Evolutionary conservation across 2,888 invertebrate species (phyloP), one percentile per base, ranked within the genome.

Genomic region (Osmoderma eremita): DNA sequence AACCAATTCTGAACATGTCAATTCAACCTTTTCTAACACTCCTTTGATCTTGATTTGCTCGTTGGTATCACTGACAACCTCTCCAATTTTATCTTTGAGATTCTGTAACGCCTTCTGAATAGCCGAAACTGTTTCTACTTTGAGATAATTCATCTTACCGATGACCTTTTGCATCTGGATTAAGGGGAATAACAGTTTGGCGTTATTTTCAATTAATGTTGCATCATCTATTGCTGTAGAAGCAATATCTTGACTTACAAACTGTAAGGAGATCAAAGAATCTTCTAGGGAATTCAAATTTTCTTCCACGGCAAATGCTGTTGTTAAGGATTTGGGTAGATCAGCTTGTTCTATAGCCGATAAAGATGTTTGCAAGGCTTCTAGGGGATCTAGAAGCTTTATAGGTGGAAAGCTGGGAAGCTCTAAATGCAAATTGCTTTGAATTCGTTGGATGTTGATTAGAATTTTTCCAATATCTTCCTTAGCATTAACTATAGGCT

Each of bases 301-400:
- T 12, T 61, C 45, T 30, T 24, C 15, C 2, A 61, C 17, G 3
- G 24, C n/a, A 5, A 30, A 45, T 18, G 45, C 17, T 24, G 45
- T 45, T 17, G 15, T 10, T 30, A 45, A 61, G 4, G 41, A 45
- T 12, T 22, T 12, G 4, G 12, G n/a, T 1, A 41, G 5, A 56
- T 56, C 39, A n/a, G n/a, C 45, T 5, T 13, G 5, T 3, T 61
- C 45, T 45, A 61, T 45, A 3, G 45, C 15, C 5, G 45, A 24
- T 13, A 64, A 24, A 42, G 17, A 42, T 20, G 17, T 42, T 2
- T 41, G 51, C 15, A 64, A 42, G n/a, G 22, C 24, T 42, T 42
- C 38, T 1, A 72, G 20, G n/a, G 72, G 71, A 56, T 70, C 62
- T 41, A 24, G 20, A 36, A 72, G 63, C 12, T 54, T 53, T 30